A percentile compares a stretch with the other conserved stretches of the same genome.
Evolutionary conservation across 2,113 vertebrate species (phyloP).

Genomic region (Mobula birostris): DNA sequence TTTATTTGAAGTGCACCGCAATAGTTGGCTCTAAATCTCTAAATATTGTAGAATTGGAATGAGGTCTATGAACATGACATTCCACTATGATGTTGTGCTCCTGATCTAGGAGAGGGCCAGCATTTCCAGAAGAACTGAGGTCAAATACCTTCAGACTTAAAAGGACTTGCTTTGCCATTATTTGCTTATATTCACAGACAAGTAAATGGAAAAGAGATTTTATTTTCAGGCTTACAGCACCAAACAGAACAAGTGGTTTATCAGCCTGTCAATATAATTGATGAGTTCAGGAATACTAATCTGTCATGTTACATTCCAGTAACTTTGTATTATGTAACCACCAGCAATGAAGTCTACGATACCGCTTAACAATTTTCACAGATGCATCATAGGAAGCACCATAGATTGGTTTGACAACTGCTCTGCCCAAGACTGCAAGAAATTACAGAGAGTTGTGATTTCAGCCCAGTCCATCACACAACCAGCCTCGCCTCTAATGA

Average conservation of each 20-base stretch:
- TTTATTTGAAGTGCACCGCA: constrained; percentile 83
- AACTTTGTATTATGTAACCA: background rate
- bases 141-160: constrained; percentile 82
- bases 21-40: constrained; percentile 67
- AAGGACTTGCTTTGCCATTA: constrained; percentile 40
- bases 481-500: too few species aligned
- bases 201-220: too few species aligned
- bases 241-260: background rate
- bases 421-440: too few species aligned
- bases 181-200: too few species aligned
- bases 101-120: constrained; percentile 83
- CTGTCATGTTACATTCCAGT: background rate
- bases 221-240: background rate
- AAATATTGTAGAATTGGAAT: constrained; percentile 72
- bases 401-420: too few species aligned
- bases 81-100: constrained; percentile 73
- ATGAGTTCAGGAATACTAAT: background rate
- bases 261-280: too few species aligned
- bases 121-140: constrained; percentile 78
- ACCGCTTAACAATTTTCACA: background rate
- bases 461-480: too few species aligned
- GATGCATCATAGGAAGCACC: background rate
- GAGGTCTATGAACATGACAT: constrained; percentile 90
- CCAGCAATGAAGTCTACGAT: background rate
- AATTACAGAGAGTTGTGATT: too few species aligned